Evolutionary conservation across 2,797 vertebrate species (phyloP).

Genomic region (Lithobates sylvaticus): DNA sequence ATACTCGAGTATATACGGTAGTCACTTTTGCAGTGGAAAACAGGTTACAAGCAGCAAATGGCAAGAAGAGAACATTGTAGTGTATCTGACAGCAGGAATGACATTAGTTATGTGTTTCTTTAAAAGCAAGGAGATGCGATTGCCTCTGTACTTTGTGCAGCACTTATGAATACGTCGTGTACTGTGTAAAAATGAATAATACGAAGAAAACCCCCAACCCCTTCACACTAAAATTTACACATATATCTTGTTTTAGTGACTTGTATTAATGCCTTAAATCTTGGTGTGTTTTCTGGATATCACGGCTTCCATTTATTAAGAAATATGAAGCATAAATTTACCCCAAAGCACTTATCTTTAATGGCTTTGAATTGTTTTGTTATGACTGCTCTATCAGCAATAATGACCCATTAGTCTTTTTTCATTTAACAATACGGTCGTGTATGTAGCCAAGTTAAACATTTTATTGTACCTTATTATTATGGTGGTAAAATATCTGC

Average conservation of each 20-base stretch:
- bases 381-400: constrained; percentile 5
- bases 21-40: too few relatives aligned
- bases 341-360: constrained; percentile 13
- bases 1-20: too few relatives aligned
- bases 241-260: not conserved
- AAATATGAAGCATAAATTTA: not conserved
- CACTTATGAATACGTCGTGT: too few relatives aligned
- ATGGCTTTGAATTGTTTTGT: constrained; percentile 6
- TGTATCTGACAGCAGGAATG: too few relatives aligned
- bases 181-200: too few relatives aligned
- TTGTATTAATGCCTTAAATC: not conserved
- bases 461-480: constrained; percentile 23
- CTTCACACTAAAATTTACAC: too few relatives aligned
- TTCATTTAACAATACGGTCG: constrained; percentile 19
- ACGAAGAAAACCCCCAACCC: too few relatives aligned
- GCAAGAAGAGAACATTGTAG: too few relatives aligned
- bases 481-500: not conserved
- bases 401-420: constrained; percentile 38
- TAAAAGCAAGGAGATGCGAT: too few relatives aligned
- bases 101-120: too few relatives aligned
- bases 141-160: too few relatives aligned
- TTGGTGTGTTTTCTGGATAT: not conserved
- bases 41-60: too few relatives aligned
- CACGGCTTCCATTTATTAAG: not conserved
- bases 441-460: constrained; percentile 15